Evolutionary conservation across 2,797 vertebrate species (phyloP), one percentile per base, ranked within the genome.

Genomic region (Bothrops alternatus): DNA sequence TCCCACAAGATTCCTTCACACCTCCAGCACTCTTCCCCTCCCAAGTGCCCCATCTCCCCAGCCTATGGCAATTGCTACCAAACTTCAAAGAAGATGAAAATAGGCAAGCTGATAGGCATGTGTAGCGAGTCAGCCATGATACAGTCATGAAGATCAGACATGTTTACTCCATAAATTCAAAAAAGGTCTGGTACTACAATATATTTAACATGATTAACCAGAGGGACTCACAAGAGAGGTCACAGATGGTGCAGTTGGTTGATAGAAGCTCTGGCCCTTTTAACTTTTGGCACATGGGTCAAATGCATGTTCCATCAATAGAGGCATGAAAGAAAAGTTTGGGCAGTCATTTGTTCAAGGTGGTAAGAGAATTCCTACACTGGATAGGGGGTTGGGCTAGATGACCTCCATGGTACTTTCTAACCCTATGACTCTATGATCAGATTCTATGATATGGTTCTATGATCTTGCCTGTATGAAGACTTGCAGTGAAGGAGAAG

Each of bases 71-170:
- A 8, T 53, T 11, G 50, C 50, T 53, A 53, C 50, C 50, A 53
- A 53, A 53, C 50, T 53, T 53, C 10, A 53, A 53, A 53, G 50
- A 53, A 53, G 50, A 53, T 2, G 1, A 53, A 53, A 10, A 11
- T 11, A 53, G 50, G 50, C 50, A 53, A 53, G 50, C 50, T 53
- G 50, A 53, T 10, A 53, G 50, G 50, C 50, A 53, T 16, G 14
- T 6, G n/a, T 69, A 69, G n/a, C 0, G 1, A 1, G 14, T 69
- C 32, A 69, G 65, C n/a, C 14, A 32, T 69, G 65, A 69, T n/a
- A 69, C 0, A 60, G 0, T 0, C 0, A 1, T 87, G 73, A 78
- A 78, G 73, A 78, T 42, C 18, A 42, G 32, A 42, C 37, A 42
- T 23, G 32, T 37, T 73, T 20, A 78, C 32, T 78, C 73, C 73